Conservation (phyloP, 1,140 invertebrate genomes). For the Lucilia sericata region DNA sequence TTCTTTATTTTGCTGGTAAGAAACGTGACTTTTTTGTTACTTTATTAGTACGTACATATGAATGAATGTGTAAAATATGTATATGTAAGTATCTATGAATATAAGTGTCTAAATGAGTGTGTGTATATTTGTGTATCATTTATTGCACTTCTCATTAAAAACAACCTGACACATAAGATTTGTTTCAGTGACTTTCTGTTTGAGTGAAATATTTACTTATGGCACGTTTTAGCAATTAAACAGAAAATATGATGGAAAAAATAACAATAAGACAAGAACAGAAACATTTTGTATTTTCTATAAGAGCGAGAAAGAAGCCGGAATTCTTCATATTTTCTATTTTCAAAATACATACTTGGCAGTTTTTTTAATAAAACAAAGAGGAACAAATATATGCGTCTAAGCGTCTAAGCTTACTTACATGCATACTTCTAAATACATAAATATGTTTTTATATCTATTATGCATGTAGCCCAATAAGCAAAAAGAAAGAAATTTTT, state of each 20-base stretch:
- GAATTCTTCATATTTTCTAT: not conserved
- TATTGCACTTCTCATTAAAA: constrained; percentile 43
- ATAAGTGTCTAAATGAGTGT: not conserved
- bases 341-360: not conserved
- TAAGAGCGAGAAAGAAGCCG: not conserved
- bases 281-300: not conserved
- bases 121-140: constrained; percentile 29
- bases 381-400: no score
- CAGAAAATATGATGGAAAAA: not conserved
- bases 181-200: constrained; percentile 25
- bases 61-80: not conserved
- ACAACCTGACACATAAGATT: constrained; percentile 38
- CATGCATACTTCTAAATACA: no score
- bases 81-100: not conserved
- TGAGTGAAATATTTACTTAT: constrained; percentile 24
- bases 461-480: no score
- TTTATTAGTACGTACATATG: not conserved
- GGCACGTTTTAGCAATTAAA: constrained; percentile 41
- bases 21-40: constrained; percentile 32
- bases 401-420: no score
- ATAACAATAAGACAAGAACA: not conserved
- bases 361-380: not conserved
- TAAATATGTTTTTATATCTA: no score
- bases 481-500: no score
- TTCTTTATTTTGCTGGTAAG: not conserved